Evolutionary conservation across 1,140 invertebrate species (phyloP).

Genomic region (Zophobas atratus): DNA sequence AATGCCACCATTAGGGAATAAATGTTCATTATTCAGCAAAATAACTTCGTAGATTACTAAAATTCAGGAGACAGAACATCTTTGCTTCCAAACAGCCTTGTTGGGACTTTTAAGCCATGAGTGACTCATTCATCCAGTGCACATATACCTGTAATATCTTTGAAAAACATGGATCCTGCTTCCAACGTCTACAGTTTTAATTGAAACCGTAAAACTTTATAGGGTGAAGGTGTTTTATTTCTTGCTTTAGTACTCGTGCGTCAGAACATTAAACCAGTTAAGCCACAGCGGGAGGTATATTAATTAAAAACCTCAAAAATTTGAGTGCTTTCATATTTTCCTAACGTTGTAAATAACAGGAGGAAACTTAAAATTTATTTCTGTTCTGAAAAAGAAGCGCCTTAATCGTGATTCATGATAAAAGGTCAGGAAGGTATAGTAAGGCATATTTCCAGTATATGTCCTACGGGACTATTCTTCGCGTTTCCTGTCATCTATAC

Average conservation of each 20-base stretch:
- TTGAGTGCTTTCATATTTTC: background rate
- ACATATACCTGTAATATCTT: background rate
- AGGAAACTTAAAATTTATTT: constrained; percentile 13
- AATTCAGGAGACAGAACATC: too few relatives aligned
- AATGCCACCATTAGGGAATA: too few relatives aligned
- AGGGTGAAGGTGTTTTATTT: constrained; percentile 1
- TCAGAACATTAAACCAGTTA: constrained; percentile 35
- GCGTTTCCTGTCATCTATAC: constrained; percentile 3
- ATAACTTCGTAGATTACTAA: too few relatives aligned
- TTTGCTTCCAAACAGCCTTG: too few relatives aligned
- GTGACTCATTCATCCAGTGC: too few relatives aligned
- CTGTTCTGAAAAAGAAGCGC: constrained; percentile 22
- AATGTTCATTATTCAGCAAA: too few relatives aligned
- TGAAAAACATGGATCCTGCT: background rate
- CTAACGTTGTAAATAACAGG: background rate
- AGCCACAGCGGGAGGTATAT: constrained; percentile 17
- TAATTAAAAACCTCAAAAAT: constrained; percentile 30
- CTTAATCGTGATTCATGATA: constrained; percentile 37
- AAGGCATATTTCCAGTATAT: constrained; percentile 24
- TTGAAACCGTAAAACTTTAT: constrained; percentile 38
- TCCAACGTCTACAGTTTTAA: constrained; percentile 16
- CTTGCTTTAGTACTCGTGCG: constrained; percentile 18
- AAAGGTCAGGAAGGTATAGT: constrained; percentile 19
- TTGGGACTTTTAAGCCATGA: background rate
- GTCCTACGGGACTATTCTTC: constrained; percentile 22